Evolutionary conservation across 1,140 invertebrate genomes (phyloP), one percentile per base, ranked within the genome.

Genomic region (Lerema accius): DNA sequence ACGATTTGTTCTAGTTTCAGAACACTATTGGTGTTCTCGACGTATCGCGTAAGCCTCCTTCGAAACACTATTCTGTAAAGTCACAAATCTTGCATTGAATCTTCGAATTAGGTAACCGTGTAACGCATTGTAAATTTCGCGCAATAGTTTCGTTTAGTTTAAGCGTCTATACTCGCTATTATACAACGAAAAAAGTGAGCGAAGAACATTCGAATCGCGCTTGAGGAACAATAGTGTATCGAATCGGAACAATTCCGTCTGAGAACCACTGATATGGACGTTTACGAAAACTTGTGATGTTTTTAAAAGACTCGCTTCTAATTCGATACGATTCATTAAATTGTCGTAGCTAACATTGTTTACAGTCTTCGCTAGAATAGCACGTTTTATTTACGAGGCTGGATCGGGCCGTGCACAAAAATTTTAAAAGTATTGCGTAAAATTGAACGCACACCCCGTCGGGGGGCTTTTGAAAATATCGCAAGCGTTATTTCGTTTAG

Each of bases 391-490:
- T 71, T 66, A 72, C 51, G 61, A 63, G 23, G 60, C 65, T 66
- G 45, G 55, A 37, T 71, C 62, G 28, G 51, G 51, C 63, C 53
- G 63, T 67, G 69, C 75, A 76, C 73, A 69, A 71, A 46, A 60
- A 63, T 55, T 59, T 71, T 67, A 73, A 67, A 65, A 65, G 26
- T 23, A 43, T 43, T 43, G 5, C 40, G 62, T 28, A 63, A 68
- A 62, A 65, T 71, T 53, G 40, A 65, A 75, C 76, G 81, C 82
- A 84, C 82, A 80, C 53, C 17, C 32, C 15, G 56, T 62, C 51
- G 60, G 42, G 61, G 70, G 58, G 67, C 64, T 73, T 75, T 78
- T 76, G 68, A 76, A 79, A 82, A 85, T 70, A 76, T 84, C 81
- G 77, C 81, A 80, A 78, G 78, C 58, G 61, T 51, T 67, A 5